Conservation (phyloP, 2,113 vertebrate species). For the Gallinago jamesoni region DNA sequence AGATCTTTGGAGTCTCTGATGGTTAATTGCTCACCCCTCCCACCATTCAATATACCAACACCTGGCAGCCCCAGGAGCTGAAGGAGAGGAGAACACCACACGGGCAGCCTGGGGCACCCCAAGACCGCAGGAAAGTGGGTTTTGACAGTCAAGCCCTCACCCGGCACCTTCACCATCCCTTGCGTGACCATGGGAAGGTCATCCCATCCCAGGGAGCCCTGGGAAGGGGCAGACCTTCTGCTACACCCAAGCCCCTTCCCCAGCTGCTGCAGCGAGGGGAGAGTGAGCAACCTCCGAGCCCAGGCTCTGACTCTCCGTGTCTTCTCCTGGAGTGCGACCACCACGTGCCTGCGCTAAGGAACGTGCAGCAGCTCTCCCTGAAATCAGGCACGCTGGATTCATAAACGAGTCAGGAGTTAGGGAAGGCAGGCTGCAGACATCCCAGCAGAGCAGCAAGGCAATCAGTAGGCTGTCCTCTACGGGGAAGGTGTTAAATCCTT, state of each 20-base stretch:
- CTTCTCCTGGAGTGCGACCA: neutral
- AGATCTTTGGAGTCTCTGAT: neutral
- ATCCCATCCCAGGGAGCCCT: neutral
- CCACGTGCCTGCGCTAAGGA: fast-evolving
- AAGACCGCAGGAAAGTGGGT: neutral
- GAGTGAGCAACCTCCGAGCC: neutral
- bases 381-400: neutral
- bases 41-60: neutral
- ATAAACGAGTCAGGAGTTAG: conserved; percentile 9
- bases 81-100: neutral
- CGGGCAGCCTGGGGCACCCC: neutral
- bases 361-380: neutral
- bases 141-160: neutral
- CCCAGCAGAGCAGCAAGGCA: conserved; percentile 50
- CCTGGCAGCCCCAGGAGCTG: neutral
- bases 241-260: neutral
- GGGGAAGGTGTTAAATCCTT: conserved; percentile 59
- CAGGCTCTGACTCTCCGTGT: neutral
- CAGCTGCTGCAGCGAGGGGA: neutral
- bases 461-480: conserved; percentile 27
- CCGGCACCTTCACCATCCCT: fast-evolving
- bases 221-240: neutral
- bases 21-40: neutral
- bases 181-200: neutral
- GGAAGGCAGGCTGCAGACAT: conserved; percentile 23